phyloP scores from a whole-genome alignment of 2,888 invertebrate species.

The Biston betularia region DNA sequence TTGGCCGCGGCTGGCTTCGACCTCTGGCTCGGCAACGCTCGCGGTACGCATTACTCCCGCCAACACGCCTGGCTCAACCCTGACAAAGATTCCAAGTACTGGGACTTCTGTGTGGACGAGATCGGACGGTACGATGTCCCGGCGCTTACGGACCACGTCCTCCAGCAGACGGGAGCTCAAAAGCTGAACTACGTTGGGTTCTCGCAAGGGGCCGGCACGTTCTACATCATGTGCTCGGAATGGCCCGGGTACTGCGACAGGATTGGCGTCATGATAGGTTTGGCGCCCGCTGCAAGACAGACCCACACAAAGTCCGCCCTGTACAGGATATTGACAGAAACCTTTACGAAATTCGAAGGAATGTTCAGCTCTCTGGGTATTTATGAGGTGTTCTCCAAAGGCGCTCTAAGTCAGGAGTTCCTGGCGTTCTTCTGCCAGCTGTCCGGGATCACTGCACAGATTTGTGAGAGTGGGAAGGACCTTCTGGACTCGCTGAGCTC shows the following conservation, averaged over 20 bases:
- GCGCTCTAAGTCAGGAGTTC: slow-evolving; percentile 60
- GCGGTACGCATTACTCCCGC: slow-evolving; percentile 70
- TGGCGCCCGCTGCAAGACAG: slow-evolving; percentile 88
- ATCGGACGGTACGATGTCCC: slow-evolving; percentile 92
- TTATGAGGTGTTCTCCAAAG: slow-evolving; percentile 63
- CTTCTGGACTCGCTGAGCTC: slow-evolving; percentile 55
- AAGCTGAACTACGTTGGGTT: slow-evolving; percentile 88
- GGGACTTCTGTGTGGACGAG: slow-evolving; percentile 91
- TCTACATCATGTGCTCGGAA: slow-evolving; percentile 88
- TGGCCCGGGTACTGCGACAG: slow-evolving; percentile 88
- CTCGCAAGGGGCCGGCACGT: slow-evolving; percentile 90
- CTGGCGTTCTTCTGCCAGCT: slow-evolving; percentile 64
- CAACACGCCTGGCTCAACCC: slow-evolving; percentile 75
- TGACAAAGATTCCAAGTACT: slow-evolving; percentile 72
- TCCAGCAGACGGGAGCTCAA: slow-evolving; percentile 55
- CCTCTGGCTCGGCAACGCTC: slow-evolving; percentile 49
- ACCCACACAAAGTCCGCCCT: slow-evolving; percentile 67
- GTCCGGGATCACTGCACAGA: slow-evolving; percentile 48
- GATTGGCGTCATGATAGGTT: slow-evolving; percentile 84
- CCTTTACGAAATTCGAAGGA: slow-evolving; percentile 48
- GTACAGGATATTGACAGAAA: slow-evolving; percentile 47
- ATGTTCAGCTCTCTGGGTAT: slow-evolving; percentile 51
- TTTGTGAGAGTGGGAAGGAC: slow-evolving; percentile 53
- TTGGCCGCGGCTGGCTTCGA: slow-evolving; percentile 52
- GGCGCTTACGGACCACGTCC: slow-evolving; percentile 76